Evolutionary conservation across 2,888 invertebrate genomes (phyloP).

Genomic region (Agonopterix subpropinquella): DNA sequence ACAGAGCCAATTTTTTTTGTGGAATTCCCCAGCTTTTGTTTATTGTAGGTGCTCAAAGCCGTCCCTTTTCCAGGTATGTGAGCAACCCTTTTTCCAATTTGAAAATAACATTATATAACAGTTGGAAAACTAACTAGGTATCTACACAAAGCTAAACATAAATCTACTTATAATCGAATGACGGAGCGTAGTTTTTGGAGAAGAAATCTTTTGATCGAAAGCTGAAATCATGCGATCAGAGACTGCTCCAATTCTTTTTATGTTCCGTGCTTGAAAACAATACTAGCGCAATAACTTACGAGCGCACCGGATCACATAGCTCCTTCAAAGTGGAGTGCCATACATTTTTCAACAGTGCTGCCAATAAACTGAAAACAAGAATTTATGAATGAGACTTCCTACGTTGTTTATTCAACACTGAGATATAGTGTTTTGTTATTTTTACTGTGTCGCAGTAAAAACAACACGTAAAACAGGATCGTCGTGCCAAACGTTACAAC

Average conservation of each 20-base stretch:
- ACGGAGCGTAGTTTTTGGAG: no score
- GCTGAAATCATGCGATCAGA: not conserved
- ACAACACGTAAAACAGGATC: not conserved
- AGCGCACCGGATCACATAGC: no score
- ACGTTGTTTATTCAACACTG: not conserved
- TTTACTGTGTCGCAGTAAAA: not conserved
- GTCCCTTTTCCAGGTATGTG: constrained; percentile 25
- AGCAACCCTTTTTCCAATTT: constrained; percentile 34
- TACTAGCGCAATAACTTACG: no score
- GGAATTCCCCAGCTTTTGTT: constrained; percentile 26
- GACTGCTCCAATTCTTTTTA: not conserved
- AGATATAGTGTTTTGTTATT: not conserved
- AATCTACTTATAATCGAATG: no score
- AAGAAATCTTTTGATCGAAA: constrained; percentile 5
- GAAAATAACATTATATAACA: constrained; percentile 23
- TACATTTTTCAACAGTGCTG: no score
- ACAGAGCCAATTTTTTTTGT: constrained; percentile 26
- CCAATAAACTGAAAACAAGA: no score
- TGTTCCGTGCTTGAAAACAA: not conserved
- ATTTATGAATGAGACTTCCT: not conserved
- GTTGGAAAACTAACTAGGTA: not conserved
- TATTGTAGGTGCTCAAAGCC: constrained; percentile 12
- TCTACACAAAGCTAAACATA: no score
- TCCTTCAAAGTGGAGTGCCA: no score
- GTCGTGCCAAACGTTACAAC: constrained; percentile 5